These are phyloP conservation scores for Syrmaticus mikado DNA, from an alignment of 2,113 vertebrate genomes.

Conservation along the genomic window DNA sequence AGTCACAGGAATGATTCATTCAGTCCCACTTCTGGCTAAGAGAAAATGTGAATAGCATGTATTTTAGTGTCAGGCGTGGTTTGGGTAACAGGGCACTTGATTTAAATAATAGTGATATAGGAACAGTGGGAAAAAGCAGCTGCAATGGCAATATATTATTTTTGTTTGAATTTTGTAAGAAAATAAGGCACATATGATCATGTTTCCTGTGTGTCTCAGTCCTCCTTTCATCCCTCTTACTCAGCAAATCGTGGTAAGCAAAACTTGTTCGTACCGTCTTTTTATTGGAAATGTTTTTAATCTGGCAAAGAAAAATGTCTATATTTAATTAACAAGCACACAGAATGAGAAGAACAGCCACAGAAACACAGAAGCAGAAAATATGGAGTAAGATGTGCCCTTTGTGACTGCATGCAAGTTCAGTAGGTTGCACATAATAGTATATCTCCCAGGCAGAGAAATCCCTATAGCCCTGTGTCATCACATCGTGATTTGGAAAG, in stretches of 20 bases:
- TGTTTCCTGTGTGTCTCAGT: not conserved
- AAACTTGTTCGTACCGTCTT: not conserved
- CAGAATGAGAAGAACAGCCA: not conserved
- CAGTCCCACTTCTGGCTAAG: conserved; percentile 25
- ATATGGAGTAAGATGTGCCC: not conserved
- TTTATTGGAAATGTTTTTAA: not conserved
- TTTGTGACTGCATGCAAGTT: not conserved
- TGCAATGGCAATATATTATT: not conserved
- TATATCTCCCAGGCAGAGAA: not conserved
- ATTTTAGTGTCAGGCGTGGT: conserved; percentile 55
- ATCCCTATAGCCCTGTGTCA: not conserved
- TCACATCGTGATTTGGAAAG: not conserved
- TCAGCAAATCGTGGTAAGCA: not conserved
- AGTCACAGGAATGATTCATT: conserved; percentile 69
- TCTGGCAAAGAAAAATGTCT: not conserved
- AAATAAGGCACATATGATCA: not conserved
- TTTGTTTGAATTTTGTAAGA: conserved; percentile 14
- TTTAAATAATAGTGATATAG: not conserved
- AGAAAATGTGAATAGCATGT: conserved; percentile 36
- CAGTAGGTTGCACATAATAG: not conserved
- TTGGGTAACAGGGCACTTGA: conserved; percentile 16
- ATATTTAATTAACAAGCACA: not conserved
- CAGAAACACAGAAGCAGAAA: not conserved
- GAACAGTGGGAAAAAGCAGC: not conserved
- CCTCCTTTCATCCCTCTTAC: not conserved